These are phyloP conservation scores for Sclerodermus sp. DNA, from an alignment of 2,888 invertebrate genomes.

Conservation along the genomic window DNA sequence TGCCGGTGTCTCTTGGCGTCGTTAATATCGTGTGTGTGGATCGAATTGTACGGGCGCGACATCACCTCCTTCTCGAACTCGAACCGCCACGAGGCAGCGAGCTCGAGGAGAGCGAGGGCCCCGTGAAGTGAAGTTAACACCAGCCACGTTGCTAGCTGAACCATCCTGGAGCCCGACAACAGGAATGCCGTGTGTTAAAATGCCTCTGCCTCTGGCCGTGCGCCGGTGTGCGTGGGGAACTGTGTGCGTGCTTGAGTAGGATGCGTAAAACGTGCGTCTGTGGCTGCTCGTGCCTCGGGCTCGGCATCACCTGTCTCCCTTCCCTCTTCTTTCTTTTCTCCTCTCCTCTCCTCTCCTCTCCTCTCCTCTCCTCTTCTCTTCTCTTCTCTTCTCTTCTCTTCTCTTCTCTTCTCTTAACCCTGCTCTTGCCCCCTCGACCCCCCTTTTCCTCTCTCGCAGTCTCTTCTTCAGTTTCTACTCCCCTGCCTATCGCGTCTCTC, in stretches of 20 bases:
- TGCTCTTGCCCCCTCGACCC: constrained; percentile 9
- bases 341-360: constrained; percentile 17
- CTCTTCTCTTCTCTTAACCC: constrained; percentile 11
- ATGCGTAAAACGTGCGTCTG: constrained; percentile 40
- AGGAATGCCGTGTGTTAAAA: constrained; percentile 57
- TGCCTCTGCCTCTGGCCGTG: constrained; percentile 38
- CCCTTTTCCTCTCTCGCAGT: constrained; percentile 5
- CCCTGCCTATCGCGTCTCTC: too few species aligned
- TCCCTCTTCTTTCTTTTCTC: too few species aligned
- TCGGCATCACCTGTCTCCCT: constrained; percentile 55
- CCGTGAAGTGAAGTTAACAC: constrained; percentile 41
- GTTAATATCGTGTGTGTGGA: too few species aligned
- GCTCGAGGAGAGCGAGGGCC: constrained; percentile 3
- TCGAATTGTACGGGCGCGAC: too few species aligned
- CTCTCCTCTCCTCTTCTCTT: constrained; percentile 4
- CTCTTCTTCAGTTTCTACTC: background rate
- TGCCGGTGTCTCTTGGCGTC: too few species aligned
- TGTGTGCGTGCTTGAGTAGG: constrained; percentile 33
- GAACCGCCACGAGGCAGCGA: background rate
- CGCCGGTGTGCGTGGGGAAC: constrained; percentile 21
- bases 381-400: constrained; percentile 10
- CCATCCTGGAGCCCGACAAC: constrained; percentile 44
- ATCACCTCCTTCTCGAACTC: background rate
- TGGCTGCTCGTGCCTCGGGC: constrained; percentile 41
- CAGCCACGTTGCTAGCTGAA: constrained; percentile 54